Evolutionary conservation across 2,888 invertebrate species (phyloP).

Genomic region (Vesta saturnalis): DNA sequence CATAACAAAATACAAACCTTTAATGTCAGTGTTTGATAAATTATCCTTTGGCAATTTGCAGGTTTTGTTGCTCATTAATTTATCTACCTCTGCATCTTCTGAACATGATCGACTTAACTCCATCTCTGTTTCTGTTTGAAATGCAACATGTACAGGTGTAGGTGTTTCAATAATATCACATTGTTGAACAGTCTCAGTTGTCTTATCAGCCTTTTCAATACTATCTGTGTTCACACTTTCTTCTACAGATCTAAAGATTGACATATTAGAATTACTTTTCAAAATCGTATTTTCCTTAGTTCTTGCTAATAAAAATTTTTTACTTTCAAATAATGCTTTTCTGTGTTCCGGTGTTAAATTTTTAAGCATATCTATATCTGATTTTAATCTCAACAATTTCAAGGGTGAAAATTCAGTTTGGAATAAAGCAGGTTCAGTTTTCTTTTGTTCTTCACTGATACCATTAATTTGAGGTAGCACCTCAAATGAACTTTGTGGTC

Average conservation of each 20-base stretch:
- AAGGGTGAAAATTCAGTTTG: neutral
- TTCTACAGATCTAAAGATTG: neutral
- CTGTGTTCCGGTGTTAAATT: slow-evolving; percentile 33
- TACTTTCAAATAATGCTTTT: slow-evolving; percentile 32
- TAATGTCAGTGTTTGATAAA: no score
- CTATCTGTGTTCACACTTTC: neutral
- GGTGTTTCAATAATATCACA: neutral
- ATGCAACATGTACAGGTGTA: neutral
- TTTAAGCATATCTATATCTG: slow-evolving; percentile 14
- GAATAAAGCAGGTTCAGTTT: neutral
- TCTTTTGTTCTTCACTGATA: neutral
- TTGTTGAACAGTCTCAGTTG: neutral
- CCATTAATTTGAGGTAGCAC: neutral
- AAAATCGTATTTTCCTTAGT: neutral
- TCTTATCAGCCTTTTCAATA: neutral
- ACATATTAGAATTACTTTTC: no score
- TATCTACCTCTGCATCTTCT: slow-evolving; percentile 30
- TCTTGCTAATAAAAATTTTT: slow-evolving; percentile 21
- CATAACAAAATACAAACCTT: no score
- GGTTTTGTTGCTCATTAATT: slow-evolving; percentile 17
- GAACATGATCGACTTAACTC: neutral
- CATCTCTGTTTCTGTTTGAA: neutral
- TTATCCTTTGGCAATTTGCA: no score
- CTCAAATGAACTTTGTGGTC: neutral
- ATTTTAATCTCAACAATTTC: slow-evolving; percentile 1